Evolutionary conservation across 2,888 invertebrate genomes (phyloP), one percentile per base, ranked within the genome.

Genomic region (Noctua comes): DNA sequence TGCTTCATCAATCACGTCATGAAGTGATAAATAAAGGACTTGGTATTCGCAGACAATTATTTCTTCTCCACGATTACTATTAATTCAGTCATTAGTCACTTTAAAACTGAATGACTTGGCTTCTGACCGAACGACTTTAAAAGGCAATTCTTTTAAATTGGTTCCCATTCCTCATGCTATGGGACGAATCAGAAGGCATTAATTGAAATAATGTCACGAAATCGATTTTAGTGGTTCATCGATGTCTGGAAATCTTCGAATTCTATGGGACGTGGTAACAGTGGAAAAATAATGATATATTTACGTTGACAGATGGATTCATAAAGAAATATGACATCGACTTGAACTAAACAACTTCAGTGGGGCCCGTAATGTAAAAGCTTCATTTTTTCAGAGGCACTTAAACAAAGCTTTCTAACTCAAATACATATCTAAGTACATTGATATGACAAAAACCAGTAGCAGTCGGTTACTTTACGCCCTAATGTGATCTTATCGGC

Each of bases 401-500:
- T 79, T 65, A 78, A 73, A 66, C 69, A 77, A 79, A 79, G 68
- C 72, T 85, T 86, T 77, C 75, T 71, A 82, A 87, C 84, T 85
- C 70, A 76, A 76, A 74, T 59, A 73, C 59, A 71, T 73, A 64
- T 64, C 64, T 64, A 36, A 64, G 31, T 80, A 85, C 78, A 90
- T 92, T 90, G 91, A 92, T 93, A 93, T 94, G 95, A 96, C 94
- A 93, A 94, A 95, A 95, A 94, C 95, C 96, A 95, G 96, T 96
- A 96, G 96, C 95, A 84, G 89, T 87, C 90, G 91, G 93, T 92
- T 92, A 92, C 94, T 93, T 92, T 94, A 90, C 90, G 88, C 94
- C 94, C 95, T 97, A 96, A 96, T 97, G 95, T 92, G 96, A 96
- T 96, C 93, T 95, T 96, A 97, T 97, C 96, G 88, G 88, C 79